Conservation (phyloP, 2,888 invertebrate species). For the Limnephilus marmoratus region DNA sequence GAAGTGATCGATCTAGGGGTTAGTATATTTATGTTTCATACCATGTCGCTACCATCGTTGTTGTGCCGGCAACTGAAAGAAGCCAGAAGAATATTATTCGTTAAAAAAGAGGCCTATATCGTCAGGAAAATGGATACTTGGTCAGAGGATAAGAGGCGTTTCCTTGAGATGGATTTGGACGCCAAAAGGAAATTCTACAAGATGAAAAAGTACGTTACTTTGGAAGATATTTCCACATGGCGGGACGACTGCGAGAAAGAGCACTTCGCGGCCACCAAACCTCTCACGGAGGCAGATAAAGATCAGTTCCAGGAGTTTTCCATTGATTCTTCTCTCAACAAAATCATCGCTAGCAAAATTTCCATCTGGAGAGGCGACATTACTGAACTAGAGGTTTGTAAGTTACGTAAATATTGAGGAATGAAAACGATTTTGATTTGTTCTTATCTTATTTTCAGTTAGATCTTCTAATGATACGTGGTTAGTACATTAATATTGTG, state of each 20-base stretch:
- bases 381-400: constrained; percentile 83
- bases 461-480: neutral
- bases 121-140: constrained; percentile 74
- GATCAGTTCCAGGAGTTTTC: constrained; percentile 70
- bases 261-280: constrained; percentile 71
- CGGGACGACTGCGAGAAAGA: constrained; percentile 73
- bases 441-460: neutral
- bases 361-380: constrained; percentile 89
- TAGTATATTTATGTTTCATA: too few relatives aligned
- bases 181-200: constrained; percentile 78
- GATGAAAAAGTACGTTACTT: constrained; percentile 70
- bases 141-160: constrained; percentile 77
- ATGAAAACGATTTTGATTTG: neutral
- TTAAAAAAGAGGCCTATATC: constrained; percentile 5
- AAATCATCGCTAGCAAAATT: constrained; percentile 78
- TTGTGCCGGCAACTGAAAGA: constrained; percentile 37
- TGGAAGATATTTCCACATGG: constrained; percentile 79
- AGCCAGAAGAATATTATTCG: constrained; percentile 4
- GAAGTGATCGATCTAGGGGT: too few relatives aligned
- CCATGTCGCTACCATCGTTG: constrained; percentile 47
- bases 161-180: constrained; percentile 74
- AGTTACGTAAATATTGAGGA: neutral
- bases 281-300: constrained; percentile 72
- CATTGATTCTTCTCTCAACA: constrained; percentile 72
- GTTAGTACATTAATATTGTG: too few relatives aligned